Base-by-base conservation (phyloP, 1,140 invertebrate species). In the Drosophila grimshawi region DNA sequence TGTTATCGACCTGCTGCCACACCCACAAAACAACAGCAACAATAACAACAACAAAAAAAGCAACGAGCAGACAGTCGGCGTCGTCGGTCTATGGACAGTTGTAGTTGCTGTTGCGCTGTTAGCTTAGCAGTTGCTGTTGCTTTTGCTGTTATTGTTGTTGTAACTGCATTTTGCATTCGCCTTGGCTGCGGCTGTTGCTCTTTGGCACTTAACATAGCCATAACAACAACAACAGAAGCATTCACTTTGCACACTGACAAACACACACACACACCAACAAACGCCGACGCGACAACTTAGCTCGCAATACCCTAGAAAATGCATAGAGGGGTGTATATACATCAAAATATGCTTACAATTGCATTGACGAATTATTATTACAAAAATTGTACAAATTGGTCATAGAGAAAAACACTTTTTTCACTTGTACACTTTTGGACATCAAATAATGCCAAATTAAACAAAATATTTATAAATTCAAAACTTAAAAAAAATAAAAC, bases 161-260 rank as follows among this genome's bases (percentile, higher is more conserved):
- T 73, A 78, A 78, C 69, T 78, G 80, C 78, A 80, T 81, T 82
- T 73, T 82, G 80, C 83, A 79, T 90, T 90, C 67, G 86, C 86
- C 86, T 90, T 90, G 81, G 71, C 70, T 78, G 67, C 86, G 86
- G 86, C 86, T 90, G 86, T 90, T 90, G 86, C 86, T 80, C 86
- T 90, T 90, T 90, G 79, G 86, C 86, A 90, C 86, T 90, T 90
- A 89, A 82, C 65, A 76, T 64, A 69, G 67, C 46, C 52, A 29
- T 76, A 78, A 67, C 56, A 61, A 55, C 53, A 39, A 70, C 53
- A 57, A 76, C 72, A 78, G 49, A 70, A 57, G 49, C 74, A 78
- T 73, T 72, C 71, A 49, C 77, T 76, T 75, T 69, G 51, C 39
- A 53, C 39, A 53, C 41, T 52, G 7, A 57, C 52, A 53, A n/a